phyloP scores from a whole-genome alignment of 1,140 invertebrate species.

The Drosophila jambulina region DNA sequence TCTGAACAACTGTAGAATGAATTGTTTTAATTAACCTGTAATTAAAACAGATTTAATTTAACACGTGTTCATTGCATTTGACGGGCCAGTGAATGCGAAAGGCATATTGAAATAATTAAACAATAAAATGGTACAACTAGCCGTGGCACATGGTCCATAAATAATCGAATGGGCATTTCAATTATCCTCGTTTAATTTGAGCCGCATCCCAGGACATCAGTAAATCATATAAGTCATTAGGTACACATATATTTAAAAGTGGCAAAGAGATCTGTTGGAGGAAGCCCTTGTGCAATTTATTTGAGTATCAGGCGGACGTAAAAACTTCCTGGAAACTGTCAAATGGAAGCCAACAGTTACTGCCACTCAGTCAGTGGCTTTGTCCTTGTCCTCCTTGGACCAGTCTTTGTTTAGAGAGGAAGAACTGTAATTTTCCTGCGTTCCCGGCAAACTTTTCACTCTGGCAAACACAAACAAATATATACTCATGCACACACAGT shows the following conservation, averaged over 20 bases:
- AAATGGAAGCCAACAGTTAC: constrained; percentile 38
- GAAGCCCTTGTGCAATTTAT: constrained; percentile 26
- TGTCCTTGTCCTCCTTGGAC: constrained; percentile 30
- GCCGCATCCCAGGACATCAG: neutral
- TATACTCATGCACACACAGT: neutral
- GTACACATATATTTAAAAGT: neutral
- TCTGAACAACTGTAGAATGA: constrained; percentile 6
- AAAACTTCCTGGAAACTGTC: constrained; percentile 45
- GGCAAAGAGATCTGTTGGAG: constrained; percentile 1
- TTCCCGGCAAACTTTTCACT: constrained; percentile 47
- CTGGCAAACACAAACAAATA: constrained; percentile 27
- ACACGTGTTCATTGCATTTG: constrained; percentile 41
- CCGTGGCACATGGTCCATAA: constrained; percentile 21
- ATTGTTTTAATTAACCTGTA: constrained; percentile 61
- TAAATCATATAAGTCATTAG: constrained; percentile 21
- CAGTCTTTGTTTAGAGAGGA: constrained; percentile 66
- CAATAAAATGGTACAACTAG: constrained; percentile 26
- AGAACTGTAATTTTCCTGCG: constrained; percentile 77
- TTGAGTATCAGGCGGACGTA: constrained; percentile 20
- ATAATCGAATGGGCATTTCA: constrained; percentile 42
- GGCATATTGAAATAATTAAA: constrained; percentile 41
- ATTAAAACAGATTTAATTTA: constrained; percentile 53
- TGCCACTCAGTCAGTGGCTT: constrained; percentile 36
- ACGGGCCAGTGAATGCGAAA: constrained; percentile 21
- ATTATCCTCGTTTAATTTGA: constrained; percentile 22